phyloP scores from a whole-genome alignment of 1,140 invertebrate genomes.

The Cherax destructor region DNA sequence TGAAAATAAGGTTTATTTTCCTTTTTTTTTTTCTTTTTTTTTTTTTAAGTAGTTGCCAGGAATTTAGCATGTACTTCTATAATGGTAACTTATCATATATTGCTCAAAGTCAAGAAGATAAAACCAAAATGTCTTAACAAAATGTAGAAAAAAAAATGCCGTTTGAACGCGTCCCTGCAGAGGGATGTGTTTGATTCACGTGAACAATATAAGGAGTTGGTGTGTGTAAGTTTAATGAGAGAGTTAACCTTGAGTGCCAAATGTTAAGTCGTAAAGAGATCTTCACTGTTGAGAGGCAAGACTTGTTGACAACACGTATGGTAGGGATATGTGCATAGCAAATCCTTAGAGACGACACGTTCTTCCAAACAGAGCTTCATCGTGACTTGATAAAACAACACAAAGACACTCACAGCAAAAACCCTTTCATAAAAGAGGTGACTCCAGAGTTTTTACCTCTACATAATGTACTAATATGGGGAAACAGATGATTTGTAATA shows the following conservation, averaged over 20 bases:
- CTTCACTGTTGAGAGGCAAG: too few relatives aligned
- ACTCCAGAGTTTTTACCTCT: too few relatives aligned
- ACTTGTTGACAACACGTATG: too few relatives aligned
- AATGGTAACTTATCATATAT: neutral
- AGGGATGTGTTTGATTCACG: neutral
- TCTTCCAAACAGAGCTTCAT: too few relatives aligned
- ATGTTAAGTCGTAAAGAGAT: constrained; percentile 34
- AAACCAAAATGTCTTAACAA: neutral
- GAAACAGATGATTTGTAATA: too few relatives aligned
- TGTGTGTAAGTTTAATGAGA: neutral
- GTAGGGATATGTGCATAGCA: too few relatives aligned
- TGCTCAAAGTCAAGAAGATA: neutral
- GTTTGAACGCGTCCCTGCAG: neutral
- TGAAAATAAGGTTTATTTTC: neutral
- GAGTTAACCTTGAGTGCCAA: constrained; percentile 34
- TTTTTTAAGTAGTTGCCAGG: neutral
- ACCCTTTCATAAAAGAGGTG: too few relatives aligned
- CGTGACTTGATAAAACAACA: too few relatives aligned
- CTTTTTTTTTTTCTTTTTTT: neutral
- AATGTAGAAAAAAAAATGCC: neutral
- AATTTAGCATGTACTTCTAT: constrained; percentile 1
- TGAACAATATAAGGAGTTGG: neutral
- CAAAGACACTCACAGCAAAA: too few relatives aligned
- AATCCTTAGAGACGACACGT: too few relatives aligned
- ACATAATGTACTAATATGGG: too few relatives aligned